Conservation (phyloP, 2,888 invertebrate genomes). For the Pristionchus entomophagus region DNA sequence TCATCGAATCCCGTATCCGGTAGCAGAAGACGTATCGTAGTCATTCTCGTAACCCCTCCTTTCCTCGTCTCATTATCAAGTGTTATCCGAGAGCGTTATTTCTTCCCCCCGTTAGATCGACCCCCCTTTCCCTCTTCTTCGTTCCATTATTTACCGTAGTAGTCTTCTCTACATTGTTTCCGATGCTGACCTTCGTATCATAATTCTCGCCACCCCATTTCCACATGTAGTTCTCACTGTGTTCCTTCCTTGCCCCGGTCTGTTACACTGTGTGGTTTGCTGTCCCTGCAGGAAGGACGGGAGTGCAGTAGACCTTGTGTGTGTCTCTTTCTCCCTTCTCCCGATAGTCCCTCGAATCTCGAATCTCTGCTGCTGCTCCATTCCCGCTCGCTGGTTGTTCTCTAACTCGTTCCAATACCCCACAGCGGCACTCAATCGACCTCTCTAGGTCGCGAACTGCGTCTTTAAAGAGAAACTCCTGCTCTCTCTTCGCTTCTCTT, state of each 20-base stretch:
- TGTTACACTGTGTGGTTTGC: background rate
- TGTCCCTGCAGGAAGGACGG: background rate
- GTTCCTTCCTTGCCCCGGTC: background rate
- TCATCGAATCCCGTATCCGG: background rate
- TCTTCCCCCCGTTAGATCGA: background rate
- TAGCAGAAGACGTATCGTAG: background rate
- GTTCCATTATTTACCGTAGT: background rate
- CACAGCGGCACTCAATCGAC: background rate
- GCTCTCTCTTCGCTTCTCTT: background rate
- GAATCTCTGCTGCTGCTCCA: background rate
- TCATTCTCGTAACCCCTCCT: conserved; percentile 5
- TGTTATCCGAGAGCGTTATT: background rate
- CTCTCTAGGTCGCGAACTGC: conserved; percentile 33
- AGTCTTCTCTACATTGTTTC: background rate
- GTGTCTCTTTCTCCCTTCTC: background rate
- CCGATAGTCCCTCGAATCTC: background rate
- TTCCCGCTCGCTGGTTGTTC: background rate
- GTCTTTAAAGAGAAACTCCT: conserved; percentile 16
- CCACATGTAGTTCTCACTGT: background rate
- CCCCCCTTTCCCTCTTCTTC: background rate
- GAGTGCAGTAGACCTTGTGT: background rate
- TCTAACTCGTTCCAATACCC: conserved; percentile 14
- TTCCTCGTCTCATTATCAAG: background rate
- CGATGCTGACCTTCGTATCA: background rate
- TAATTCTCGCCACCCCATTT: too few species aligned